Conservation (phyloP, 2,888 invertebrate species). For the Crematogaster levior region DNA sequence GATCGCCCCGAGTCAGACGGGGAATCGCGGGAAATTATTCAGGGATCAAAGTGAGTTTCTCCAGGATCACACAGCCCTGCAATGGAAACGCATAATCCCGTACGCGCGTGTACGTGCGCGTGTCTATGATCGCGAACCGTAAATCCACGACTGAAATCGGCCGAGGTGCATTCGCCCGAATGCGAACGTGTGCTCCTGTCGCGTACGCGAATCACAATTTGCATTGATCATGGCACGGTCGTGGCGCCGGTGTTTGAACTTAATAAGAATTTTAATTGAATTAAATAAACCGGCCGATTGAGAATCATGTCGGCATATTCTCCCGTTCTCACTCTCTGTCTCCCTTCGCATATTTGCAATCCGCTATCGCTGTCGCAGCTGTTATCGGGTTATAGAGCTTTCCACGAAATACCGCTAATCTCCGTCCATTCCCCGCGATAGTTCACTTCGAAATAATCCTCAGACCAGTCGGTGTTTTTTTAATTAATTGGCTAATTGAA, state of each 20-base stretch:
- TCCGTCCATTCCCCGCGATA: slow-evolving; percentile 22
- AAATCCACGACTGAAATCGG: slow-evolving; percentile 49
- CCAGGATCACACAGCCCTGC: slow-evolving; percentile 40
- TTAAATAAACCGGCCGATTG: slow-evolving; percentile 57
- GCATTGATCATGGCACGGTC: slow-evolving; percentile 54
- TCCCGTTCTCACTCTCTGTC: neutral
- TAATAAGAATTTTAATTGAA: slow-evolving; percentile 71
- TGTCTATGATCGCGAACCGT: slow-evolving; percentile 43
- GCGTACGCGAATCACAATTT: slow-evolving; percentile 41
- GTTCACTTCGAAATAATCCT: slow-evolving; percentile 35
- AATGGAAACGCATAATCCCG: slow-evolving; percentile 51
- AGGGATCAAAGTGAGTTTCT: slow-evolving; percentile 51
- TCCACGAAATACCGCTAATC: slow-evolving; percentile 48
- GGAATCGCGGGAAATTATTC: slow-evolving; percentile 50
- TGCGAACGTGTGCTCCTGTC: slow-evolving; percentile 7
- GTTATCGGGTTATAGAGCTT: slow-evolving; percentile 47
- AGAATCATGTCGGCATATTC: slow-evolving; percentile 14
- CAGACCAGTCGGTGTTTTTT: slow-evolving; percentile 30
- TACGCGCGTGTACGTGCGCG: slow-evolving; percentile 3
- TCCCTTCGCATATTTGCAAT: slow-evolving; percentile 45
- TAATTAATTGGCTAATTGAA: slow-evolving; percentile 45
- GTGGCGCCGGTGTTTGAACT: slow-evolving; percentile 52
- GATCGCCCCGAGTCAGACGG: slow-evolving; percentile 3
- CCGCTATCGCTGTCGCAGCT: slow-evolving; percentile 35
- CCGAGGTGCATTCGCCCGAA: slow-evolving; percentile 31